These are phyloP conservation scores for Sminthurides aquaticus DNA, from an alignment of 2,888 invertebrate genomes.

Conservation along the genomic window DNA sequence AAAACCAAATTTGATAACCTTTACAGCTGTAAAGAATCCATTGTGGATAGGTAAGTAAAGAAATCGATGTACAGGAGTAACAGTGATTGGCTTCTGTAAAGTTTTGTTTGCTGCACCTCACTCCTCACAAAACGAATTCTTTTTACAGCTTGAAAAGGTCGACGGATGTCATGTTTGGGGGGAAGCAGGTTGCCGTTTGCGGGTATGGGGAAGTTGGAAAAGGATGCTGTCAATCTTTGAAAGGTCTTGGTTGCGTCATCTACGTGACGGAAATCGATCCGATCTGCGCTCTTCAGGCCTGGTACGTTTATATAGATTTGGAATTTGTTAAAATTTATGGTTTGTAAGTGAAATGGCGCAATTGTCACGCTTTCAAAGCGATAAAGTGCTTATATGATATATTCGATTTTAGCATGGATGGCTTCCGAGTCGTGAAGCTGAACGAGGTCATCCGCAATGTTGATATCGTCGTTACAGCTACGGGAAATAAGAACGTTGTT, in stretches of 20 bases:
- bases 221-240: constrained; percentile 89
- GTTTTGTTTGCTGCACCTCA: too few relatives aligned
- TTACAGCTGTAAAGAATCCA: constrained; percentile 88
- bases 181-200: constrained; percentile 90
- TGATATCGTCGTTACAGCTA: constrained; percentile 94
- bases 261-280: constrained; percentile 94
- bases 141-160: constrained; percentile 69
- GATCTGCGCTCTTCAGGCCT: constrained; percentile 92
- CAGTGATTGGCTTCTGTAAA: constrained; percentile 7
- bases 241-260: constrained; percentile 88
- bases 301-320: constrained; percentile 50
- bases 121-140: too few relatives aligned
- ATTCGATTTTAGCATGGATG: constrained; percentile 85
- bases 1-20: constrained; percentile 97
- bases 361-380: too few relatives aligned
- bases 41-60: constrained; percentile 68
- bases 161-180: constrained; percentile 95
- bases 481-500: constrained; percentile 94
- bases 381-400: too few relatives aligned
- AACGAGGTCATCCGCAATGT: constrained; percentile 87
- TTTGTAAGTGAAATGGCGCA: too few relatives aligned
- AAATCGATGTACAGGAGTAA: not conserved
- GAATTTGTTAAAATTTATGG: not conserved
- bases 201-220: constrained; percentile 97
- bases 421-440: constrained; percentile 86